A percentile compares a stretch with the other conserved stretches of the same genome.
Conservation (phyloP, 2,113 vertebrate species). For the Psittacus erithacus region DNA sequence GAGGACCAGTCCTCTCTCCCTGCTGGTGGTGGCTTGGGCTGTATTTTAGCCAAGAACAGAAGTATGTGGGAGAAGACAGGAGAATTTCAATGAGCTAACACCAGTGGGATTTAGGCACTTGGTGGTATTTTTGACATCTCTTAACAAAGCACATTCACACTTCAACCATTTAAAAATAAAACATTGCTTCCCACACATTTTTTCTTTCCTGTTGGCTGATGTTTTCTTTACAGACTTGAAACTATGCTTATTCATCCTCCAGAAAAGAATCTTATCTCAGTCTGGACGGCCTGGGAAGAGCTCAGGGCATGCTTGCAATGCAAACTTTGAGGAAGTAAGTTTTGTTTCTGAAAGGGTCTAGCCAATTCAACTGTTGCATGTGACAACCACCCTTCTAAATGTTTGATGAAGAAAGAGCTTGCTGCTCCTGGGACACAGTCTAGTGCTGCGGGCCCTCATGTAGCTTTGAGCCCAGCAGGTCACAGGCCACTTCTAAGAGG, state of each 20-base stretch:
- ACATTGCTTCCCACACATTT: neutral
- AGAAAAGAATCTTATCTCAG: neutral
- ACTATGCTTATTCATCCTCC: neutral
- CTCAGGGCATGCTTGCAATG: neutral
- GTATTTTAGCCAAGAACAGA: neutral
- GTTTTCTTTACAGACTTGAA: neutral
- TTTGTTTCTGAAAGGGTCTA: neutral
- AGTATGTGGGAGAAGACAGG: accelerated
- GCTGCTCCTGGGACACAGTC: neutral
- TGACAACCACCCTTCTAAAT: neutral
- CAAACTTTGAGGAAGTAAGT: slow-evolving; percentile 14
- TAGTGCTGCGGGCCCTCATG: neutral
- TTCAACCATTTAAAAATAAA: slow-evolving; percentile 2
- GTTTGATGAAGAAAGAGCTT: neutral
- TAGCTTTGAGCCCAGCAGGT: neutral
- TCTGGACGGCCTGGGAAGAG: neutral
- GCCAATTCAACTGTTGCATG: accelerated
- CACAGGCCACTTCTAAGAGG: neutral
- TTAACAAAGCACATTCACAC: neutral
- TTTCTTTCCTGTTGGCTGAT: neutral
- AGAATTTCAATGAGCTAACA: neutral
- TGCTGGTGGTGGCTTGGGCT: neutral
- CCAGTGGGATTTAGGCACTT: neutral
- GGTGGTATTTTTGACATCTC: neutral
- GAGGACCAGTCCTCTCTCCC: neutral